phyloP scores from a whole-genome alignment of 2,888 invertebrate species.

The Agrotis exclamationis region DNA sequence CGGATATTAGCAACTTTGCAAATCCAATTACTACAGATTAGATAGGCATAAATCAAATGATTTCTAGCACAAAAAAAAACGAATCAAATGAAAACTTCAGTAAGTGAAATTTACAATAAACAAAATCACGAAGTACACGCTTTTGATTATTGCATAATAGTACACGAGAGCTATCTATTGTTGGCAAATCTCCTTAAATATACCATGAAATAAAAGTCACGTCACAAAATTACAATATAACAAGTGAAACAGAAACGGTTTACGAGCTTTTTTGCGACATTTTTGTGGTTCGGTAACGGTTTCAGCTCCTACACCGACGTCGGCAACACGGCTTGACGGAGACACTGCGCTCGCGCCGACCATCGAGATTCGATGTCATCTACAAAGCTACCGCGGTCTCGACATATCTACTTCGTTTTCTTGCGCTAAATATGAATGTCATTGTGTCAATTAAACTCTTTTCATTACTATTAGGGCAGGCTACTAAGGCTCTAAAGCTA shows the following conservation, averaged over 20 bases:
- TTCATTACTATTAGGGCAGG: neutral
- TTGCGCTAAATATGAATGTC: slow-evolving; percentile 9
- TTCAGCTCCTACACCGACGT: slow-evolving; percentile 75
- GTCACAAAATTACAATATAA: slow-evolving; percentile 84
- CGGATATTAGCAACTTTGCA: slow-evolving; percentile 11
- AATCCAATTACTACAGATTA: slow-evolving; percentile 23
- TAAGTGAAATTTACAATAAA: slow-evolving; percentile 51
- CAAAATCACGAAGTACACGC: slow-evolving; percentile 73
- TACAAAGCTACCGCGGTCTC: slow-evolving; percentile 38
- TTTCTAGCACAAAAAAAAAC: slow-evolving; percentile 14
- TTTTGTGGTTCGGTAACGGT: slow-evolving; percentile 87
- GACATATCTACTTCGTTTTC: slow-evolving; percentile 18
- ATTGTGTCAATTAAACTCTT: slow-evolving; percentile 8
- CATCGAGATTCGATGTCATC: slow-evolving; percentile 47
- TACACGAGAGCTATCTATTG: slow-evolving; percentile 75
- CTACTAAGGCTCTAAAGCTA: neutral
- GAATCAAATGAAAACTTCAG: slow-evolving; percentile 23
- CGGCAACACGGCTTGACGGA: slow-evolving; percentile 60
- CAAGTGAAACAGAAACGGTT: slow-evolving; percentile 88
- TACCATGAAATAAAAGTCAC: slow-evolving; percentile 85
- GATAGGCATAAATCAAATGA: slow-evolving; percentile 8
- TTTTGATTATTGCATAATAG: slow-evolving; percentile 80
- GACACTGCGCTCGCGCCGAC: slow-evolving; percentile 67
- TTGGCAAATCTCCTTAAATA: slow-evolving; percentile 79
- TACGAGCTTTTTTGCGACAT: slow-evolving; percentile 84